Conservation (phyloP, 2,888 invertebrate genomes). For the Drosophila falleni region DNA sequence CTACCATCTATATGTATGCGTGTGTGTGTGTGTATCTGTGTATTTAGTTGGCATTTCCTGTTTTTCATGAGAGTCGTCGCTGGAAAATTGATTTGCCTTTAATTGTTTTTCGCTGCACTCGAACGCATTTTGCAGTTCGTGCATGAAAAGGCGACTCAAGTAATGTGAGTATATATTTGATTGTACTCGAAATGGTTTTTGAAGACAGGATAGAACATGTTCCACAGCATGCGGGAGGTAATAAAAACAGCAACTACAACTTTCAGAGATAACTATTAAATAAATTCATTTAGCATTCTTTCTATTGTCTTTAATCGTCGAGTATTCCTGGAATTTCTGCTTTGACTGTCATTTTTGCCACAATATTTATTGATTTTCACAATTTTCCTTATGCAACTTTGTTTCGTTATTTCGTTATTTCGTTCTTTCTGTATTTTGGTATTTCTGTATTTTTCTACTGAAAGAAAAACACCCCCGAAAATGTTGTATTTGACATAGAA, state of each 20-base stretch:
- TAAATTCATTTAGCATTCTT: constrained; percentile 34
- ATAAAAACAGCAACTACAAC: not conserved
- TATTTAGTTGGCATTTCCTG: constrained; percentile 49
- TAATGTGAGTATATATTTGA: constrained; percentile 36
- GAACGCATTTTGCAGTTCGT: constrained; percentile 64
- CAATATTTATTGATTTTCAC: constrained; percentile 61
- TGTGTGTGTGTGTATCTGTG: constrained; percentile 15
- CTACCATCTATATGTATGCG: constrained; percentile 20
- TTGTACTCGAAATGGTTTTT: constrained; percentile 27
- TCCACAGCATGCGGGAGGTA: constrained; percentile 19
- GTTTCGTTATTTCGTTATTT: constrained; percentile 25
- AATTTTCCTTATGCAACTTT: constrained; percentile 39
- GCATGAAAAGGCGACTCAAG: constrained; percentile 48
- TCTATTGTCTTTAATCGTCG: constrained; percentile 17
- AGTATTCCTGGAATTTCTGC: constrained; percentile 30
- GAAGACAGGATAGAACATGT: constrained; percentile 31
- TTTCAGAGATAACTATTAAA: constrained; percentile 22
- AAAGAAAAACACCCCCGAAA: constrained; percentile 56
- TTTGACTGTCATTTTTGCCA: constrained; percentile 41
- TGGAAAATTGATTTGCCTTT: constrained; percentile 65
- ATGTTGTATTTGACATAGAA: constrained; percentile 32
- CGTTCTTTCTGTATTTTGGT: constrained; percentile 1
- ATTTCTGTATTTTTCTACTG: constrained; percentile 23
- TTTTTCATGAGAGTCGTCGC: constrained; percentile 46
- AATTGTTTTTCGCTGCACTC: constrained; percentile 69